A percentile compares a stretch with the other conserved stretches of the same genome.
Evolutionary conservation across 35 echinoderm and acorn worm genomes (phyloP).

Genomic region (Ptychodera flava): DNA sequence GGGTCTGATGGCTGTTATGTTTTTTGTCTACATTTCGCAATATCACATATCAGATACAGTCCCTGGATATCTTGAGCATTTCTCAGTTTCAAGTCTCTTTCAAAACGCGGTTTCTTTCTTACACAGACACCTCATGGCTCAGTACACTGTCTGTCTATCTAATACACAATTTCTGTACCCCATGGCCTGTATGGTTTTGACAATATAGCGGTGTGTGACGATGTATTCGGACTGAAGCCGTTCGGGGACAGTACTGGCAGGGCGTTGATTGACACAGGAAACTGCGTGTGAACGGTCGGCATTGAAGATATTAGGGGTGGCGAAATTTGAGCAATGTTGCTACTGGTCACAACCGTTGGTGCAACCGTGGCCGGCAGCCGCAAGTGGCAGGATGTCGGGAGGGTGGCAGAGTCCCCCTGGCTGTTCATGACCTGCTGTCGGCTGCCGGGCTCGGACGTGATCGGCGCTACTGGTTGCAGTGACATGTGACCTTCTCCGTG

Average conservation of each 20-base stretch:
- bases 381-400: neutral
- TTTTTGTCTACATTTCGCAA: too few species aligned
- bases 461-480: constrained; percentile 43
- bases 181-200: constrained; percentile 95
- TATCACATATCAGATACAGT: too few species aligned
- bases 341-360: neutral
- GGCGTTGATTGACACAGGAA: constrained; percentile 74
- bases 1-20: too few species aligned
- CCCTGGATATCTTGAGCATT: too few species aligned
- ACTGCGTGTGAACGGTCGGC: constrained; percentile 79
- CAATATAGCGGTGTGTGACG: constrained; percentile 55
- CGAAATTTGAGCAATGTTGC: neutral
- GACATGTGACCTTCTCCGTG: constrained; percentile 19
- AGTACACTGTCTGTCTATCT: too few species aligned
- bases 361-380: neutral
- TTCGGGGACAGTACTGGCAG: constrained; percentile 95
- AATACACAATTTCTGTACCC: constrained; percentile 97
- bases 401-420: neutral
- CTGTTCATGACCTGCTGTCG: neutral
- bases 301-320: constrained; percentile 6
- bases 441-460: neutral
- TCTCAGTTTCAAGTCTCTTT: too few species aligned
- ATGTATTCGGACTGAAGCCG: constrained; percentile 81
- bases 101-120: too few species aligned
- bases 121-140: too few species aligned